Evolutionary conservation across 2,888 invertebrate species (phyloP), one percentile per base, ranked within the genome.

Genomic region (Horisme vitalbata): DNA sequence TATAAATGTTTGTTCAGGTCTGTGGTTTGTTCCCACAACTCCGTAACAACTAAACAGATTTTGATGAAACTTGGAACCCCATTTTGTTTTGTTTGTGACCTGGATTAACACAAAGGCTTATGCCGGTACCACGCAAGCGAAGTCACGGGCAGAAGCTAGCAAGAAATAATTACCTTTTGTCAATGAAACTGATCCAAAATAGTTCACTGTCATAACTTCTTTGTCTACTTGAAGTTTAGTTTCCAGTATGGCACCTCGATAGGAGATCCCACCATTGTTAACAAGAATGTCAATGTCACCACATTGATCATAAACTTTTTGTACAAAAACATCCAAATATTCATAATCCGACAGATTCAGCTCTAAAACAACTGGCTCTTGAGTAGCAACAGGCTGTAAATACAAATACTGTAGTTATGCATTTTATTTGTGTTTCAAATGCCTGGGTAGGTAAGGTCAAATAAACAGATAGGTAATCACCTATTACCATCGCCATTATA

Each of bases 141-240:
- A 18, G 7, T 18, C 4, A 18, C 1, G 1, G 18, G 18, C 18
- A 6, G 18, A 18, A 18, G 7, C 4, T 31, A 9, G 10, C 18
- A 13, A 9, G 24, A 7, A 6, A 8, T 34, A 12, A 15, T 37
- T 88, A 96, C 97, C 96, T 94, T 97, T 97, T 0, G 97, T 97
- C 14, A 99, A 83, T 21, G 95, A 95, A 41, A 98, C 93, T 56
- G 97, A 93, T 9, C 98, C 98, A 87, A 99, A 97, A 80, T 97
- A 99, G 89, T 99, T 99, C 4, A 97, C 94, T 23, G 93, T 85
- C 98, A 99, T 98, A 28, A 99, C 91, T 85, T 94, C 93, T 49
- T 94, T 91, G 78, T 97, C 95, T 6, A 98, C 96, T 71, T 96
- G 94, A 24, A 96, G 79, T 27, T 92, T 90, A 0, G 98, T 97